Evolutionary conservation across 2,888 invertebrate genomes (phyloP).

Genomic region (Drosophila neonasuta): DNA sequence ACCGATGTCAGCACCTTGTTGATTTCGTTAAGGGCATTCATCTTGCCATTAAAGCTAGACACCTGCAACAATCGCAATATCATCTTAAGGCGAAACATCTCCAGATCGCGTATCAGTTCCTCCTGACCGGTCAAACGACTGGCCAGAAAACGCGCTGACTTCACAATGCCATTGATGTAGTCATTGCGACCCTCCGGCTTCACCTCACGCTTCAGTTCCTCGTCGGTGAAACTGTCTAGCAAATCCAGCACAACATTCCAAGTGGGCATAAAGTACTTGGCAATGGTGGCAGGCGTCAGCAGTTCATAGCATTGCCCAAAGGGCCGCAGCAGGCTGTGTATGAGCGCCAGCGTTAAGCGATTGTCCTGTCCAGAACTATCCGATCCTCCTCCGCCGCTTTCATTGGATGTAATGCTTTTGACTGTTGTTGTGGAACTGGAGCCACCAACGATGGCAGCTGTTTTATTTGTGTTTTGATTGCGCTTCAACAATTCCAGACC

Average conservation of each 20-base stretch:
- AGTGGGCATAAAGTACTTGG: constrained; percentile 95
- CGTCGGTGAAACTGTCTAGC: constrained; percentile 95
- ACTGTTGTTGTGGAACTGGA: constrained; percentile 10
- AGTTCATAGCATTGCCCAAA: constrained; percentile 96
- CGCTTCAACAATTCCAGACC: constrained; percentile 86
- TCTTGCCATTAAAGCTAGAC: constrained; percentile 99
- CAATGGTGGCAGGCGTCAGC: constrained; percentile 93
- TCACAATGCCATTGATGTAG: constrained; percentile 96
- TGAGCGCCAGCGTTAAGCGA: constrained; percentile 87
- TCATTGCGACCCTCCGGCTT: constrained; percentile 97
- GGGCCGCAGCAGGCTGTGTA: constrained; percentile 92
- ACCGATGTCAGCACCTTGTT: constrained; percentile 97
- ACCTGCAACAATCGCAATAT: constrained; percentile 96
- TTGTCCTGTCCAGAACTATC: constrained; percentile 74
- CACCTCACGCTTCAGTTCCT: constrained; percentile 97
- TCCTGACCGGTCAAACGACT: constrained; percentile 92
- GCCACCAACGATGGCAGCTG: not conserved
- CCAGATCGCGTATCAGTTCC: constrained; percentile 88
- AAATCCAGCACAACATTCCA: constrained; percentile 95
- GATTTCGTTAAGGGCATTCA: constrained; percentile 99
- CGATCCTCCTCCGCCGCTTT: constrained; percentile 22
- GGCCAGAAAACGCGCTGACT: constrained; percentile 94
- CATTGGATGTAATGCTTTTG: constrained; percentile 46
- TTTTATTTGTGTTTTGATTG: constrained; percentile 79
- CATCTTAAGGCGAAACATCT: constrained; percentile 98